Base-by-base conservation (phyloP, 2,797 vertebrate species). In the Chelon auratus region DNA sequence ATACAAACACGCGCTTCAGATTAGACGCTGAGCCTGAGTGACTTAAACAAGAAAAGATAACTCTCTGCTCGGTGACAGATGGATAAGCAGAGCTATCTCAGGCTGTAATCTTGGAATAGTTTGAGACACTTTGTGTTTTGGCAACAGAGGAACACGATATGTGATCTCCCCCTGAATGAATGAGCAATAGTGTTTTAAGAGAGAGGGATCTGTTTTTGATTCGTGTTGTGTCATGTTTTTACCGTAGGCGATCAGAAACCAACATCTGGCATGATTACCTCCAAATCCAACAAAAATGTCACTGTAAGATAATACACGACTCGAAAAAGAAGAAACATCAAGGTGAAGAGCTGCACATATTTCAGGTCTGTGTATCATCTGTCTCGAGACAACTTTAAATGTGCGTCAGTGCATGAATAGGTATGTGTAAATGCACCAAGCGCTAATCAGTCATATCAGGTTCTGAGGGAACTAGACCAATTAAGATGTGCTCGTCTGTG, bases 41-140 rank as follows among this genome's bases (percentile, higher is more conserved):
- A 89, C 88, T 89, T 84, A 78, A 89, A 86, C 89, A 89, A 90
- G 84, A 86, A 75, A 84, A 87, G 84, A 86, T 84, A 82, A 89
- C 86, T 88, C 84, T 89, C 75, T 75, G 82, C 73, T 81, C 62
- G 78, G 80, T 88, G 93, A 93, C 89, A 92, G 85, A 89, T 75
- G 80, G 90, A 89, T 89, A 87, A 92, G 88, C 68, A 74, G 64
- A 57, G 59, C 78, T 81, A 83, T 87, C 82, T 83, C 60, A 48
- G 77, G 80, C 89, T 87, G 76, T 89, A 89, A 91, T 91, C 90
- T 88, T 82, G 88, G 86, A 92, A 89, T 81, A 87, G 77, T 89
- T 85, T 83, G 67, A 92, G 87, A 87, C 86, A 90, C 79, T 81
- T 90, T 84, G 77, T 93, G 91, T 94, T 94, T 94, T 94, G 94